These are phyloP conservation scores for Synergus umbraculus DNA, from an alignment of 2,888 invertebrate genomes.

Conservation along the genomic window DNA sequence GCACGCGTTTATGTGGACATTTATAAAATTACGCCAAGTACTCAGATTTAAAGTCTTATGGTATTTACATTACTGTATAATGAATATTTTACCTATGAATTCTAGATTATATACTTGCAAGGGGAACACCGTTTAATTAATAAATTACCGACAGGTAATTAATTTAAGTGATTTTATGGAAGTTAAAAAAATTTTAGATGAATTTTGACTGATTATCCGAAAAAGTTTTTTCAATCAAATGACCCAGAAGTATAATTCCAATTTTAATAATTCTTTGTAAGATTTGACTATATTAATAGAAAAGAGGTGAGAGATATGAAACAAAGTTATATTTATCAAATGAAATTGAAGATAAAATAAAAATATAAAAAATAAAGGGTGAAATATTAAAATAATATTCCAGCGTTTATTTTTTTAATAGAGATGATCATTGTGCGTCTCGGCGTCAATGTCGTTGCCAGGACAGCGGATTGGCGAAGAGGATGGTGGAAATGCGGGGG, in stretches of 20 bases:
- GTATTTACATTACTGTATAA: not conserved
- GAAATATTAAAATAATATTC: no score
- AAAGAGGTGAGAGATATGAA: no score
- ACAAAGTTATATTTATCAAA: not conserved
- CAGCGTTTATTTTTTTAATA: not conserved
- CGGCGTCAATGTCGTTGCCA: constrained; percentile 25
- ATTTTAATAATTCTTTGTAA: no score
- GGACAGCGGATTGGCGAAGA: constrained; percentile 24
- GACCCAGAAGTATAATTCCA: no score
- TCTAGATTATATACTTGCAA: not conserved
- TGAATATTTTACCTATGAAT: not conserved
- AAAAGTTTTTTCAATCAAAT: no score
- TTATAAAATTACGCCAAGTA: not conserved
- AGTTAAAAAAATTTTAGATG: no score
- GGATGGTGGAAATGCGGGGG: constrained; percentile 53
- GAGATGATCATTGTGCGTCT: constrained; percentile 22
- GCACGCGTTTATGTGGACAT: constrained; percentile 18
- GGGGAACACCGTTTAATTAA: no score
- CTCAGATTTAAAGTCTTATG: not conserved
- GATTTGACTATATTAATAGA: no score
- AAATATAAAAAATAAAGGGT: not conserved
- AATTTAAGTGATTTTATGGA: no score
- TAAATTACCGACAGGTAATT: no score
- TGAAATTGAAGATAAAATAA: not conserved
- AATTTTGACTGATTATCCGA: no score